Conservation (phyloP, 2,113 vertebrate genomes). For the Mobula birostris region DNA sequence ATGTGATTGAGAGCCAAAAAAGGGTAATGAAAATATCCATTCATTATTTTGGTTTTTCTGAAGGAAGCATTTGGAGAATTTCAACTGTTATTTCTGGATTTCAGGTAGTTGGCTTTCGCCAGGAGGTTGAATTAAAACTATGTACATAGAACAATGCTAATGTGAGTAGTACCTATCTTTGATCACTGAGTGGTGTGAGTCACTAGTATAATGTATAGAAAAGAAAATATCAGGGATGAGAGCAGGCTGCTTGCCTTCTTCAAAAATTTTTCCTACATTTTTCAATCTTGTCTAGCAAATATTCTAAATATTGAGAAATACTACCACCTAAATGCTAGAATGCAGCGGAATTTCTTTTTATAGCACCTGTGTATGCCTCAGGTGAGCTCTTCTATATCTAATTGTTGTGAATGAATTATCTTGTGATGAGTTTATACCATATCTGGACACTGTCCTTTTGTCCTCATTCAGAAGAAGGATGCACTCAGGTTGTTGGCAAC, state of each 20-base stretch:
- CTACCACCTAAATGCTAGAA: background rate
- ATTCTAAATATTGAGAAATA: background rate
- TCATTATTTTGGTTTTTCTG: background rate
- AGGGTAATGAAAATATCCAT: no score
- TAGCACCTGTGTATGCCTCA: background rate
- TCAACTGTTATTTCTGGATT: background rate
- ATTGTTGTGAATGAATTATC: background rate
- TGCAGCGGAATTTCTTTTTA: background rate
- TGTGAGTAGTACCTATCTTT: background rate
- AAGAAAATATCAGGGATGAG: background rate
- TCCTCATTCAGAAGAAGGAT: background rate
- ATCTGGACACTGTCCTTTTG: background rate
- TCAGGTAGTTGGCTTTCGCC: no score
- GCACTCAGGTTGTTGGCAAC: background rate
- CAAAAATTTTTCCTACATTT: background rate
- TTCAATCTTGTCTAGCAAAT: background rate
- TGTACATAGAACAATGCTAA: no score
- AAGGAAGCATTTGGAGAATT: background rate
- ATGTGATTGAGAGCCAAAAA: background rate
- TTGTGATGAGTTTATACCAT: background rate
- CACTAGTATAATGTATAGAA: no score
- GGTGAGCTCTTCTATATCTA: background rate
- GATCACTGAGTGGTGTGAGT: background rate
- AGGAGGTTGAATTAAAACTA: no score
- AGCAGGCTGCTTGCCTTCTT: background rate